A percentile compares a stretch with the other conserved stretches of the same genome.
phyloP scores from a whole-genome alignment of 2,888 invertebrate genomes.

The Dicyrtoma fusca region DNA sequence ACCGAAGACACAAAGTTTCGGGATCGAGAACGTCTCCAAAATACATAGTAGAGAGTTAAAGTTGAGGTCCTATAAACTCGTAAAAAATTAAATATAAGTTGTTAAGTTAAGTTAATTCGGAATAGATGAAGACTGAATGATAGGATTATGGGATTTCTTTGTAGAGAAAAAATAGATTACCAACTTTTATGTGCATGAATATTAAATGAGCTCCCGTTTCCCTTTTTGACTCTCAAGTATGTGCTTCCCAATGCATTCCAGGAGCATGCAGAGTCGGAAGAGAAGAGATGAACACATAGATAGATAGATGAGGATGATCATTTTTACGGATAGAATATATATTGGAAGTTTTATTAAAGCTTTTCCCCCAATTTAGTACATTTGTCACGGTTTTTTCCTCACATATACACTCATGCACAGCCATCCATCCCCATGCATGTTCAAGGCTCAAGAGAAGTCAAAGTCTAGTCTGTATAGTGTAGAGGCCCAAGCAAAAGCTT shows the following conservation, averaged over 20 bases:
- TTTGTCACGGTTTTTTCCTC: conserved; percentile 45
- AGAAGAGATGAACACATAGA: neutral
- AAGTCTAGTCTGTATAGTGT: too few relatives aligned
- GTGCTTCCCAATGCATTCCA: neutral
- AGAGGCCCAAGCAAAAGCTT: too few relatives aligned
- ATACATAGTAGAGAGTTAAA: too few relatives aligned
- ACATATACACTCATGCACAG: neutral
- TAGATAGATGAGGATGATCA: conserved; percentile 10
- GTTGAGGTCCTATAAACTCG: too few relatives aligned
- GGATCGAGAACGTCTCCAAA: too few relatives aligned
- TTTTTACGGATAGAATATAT: conserved; percentile 10
- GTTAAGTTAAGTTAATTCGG: too few relatives aligned
- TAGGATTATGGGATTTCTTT: conserved; percentile 21
- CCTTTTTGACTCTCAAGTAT: too few relatives aligned
- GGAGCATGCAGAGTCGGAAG: too few relatives aligned
- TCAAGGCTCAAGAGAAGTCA: too few relatives aligned
- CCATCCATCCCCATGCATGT: too few relatives aligned
- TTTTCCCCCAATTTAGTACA: conserved; percentile 38
- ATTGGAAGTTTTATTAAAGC: conserved; percentile 23
- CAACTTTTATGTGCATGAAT: conserved; percentile 3
- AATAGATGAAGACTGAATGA: conserved; percentile 7
- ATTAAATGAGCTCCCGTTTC: neutral
- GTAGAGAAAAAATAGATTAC: conserved; percentile 21
- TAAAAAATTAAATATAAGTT: too few relatives aligned
- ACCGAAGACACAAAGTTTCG: too few relatives aligned